Base-by-base conservation (phyloP, 1,140 invertebrate genomes). In the Ooceraea biroi region DNA sequence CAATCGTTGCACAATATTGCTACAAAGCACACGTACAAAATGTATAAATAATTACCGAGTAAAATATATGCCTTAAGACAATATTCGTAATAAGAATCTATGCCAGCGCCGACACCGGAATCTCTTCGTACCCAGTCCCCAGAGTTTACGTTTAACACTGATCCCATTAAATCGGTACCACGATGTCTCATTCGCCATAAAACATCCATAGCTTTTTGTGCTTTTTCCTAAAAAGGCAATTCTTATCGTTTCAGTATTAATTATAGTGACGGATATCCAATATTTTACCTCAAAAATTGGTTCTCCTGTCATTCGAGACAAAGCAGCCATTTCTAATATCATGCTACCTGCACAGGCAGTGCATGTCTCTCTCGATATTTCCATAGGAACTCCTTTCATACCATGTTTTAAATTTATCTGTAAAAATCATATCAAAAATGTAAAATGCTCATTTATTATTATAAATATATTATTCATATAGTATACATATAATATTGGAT, bases 81-180 rank as follows among this genome's bases (percentile, higher is more conserved):
- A 94, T 99, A 99, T 94, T 99, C 99, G 93, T 99, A 99, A 93
- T 99, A 99, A 0, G 98, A 99, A 94, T 99, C 99, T 87, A 99
- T 99, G 11, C 99, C 99, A 55, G 99, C 99, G n/a, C 99, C 99
- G 22, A 99, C 98, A 3, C 99, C 98, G 41, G 98, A 98, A 93
- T 99, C 99, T 92, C 98, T 96, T 27, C 98, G 95, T 5, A 99
- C 96, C 99, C 99, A 99, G 94, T 99, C 98, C 3, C 99, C 99
- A 50, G 97, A 98, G 92, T 99, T 98, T n/a, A 99, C 97, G 94
- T 99, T 98, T 12, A 99, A 95, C 19, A 99, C 98, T 14, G 98
- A 98, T 25, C 98, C 98, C 97, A 99, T 98, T 2, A 99, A 95
- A 94, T 99, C 98, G 0, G 97, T 98, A 52, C 97, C 97, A 77